Evolutionary conservation across 2,888 invertebrate species (phyloP), one percentile per base, ranked within the genome.

Genomic region (Escarpia spicata): DNA sequence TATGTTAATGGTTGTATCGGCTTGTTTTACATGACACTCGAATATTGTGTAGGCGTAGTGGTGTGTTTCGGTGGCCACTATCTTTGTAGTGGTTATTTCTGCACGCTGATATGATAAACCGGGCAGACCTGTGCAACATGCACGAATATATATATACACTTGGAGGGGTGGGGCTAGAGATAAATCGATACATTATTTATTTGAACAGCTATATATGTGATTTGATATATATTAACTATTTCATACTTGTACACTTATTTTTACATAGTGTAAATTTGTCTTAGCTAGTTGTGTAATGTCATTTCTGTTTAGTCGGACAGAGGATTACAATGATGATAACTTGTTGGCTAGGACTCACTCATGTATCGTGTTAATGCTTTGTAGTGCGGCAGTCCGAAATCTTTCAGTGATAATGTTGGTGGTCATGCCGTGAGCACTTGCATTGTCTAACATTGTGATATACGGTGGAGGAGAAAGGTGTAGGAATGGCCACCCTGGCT

Each of bases 201-300:
- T 93, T 93, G 92, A 92, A 93, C 93, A 92, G 93, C 93, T 93
- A 93, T 93, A 93, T 93, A 93, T 93, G 93, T 93, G 93, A 93
- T 93, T 93, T 93, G 93, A 93, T 93, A 93, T 75, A 75, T 93
- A 93, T 93, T 93, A 92, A 92, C 92, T 92, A 93, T 93, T 93
- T 93, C 93, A 93, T 93, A 93, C 93, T 91, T 92, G 93, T 93
- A 92, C 90, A 93, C 92, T 93, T 93, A 93, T 93, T 93, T 93
- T 93, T 93, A 93, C 93, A 91, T 93, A 93, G 93, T 93, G 93
- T 93, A 92, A 93, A 92, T 93, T 75, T 26, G 75, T 75, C 75
- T 75, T 75, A 75, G 75, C 75, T 75, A 75, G 75, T 75, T 75
- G 75, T 75, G 75, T 75, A 75, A 75, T 75, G 75, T 75, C 75